These are phyloP conservation scores for Gila robusta DNA, from an alignment of 2,797 vertebrate species.

Conservation along the genomic window DNA sequence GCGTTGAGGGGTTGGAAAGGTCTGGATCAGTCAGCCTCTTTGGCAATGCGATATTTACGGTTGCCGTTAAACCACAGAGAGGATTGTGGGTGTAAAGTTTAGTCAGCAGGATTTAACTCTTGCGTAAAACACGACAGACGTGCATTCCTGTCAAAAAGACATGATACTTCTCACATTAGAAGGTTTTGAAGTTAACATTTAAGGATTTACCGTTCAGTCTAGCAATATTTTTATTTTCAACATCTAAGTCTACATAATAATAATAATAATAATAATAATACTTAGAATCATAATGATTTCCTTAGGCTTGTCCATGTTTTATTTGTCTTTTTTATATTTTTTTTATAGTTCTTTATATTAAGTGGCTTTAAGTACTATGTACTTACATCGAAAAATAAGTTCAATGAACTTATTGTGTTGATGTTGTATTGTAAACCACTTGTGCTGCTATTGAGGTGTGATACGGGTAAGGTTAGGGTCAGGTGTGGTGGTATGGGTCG, in stretches of 20 bases:
- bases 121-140: neutral
- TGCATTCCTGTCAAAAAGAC: neutral
- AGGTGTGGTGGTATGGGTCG: too few relatives aligned
- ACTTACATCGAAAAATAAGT: too few relatives aligned
- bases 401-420: too few relatives aligned
- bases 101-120: slow-evolving; percentile 26
- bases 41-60: slow-evolving; percentile 36
- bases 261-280: too few relatives aligned
- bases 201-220: neutral
- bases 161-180: neutral
- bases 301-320: neutral
- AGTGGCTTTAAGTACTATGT: too few relatives aligned
- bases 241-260: too few relatives aligned
- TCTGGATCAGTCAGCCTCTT: slow-evolving; percentile 35
- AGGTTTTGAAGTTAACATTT: neutral
- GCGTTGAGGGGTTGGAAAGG: slow-evolving; percentile 4
- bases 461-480: too few relatives aligned
- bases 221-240: neutral
- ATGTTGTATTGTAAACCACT: too few relatives aligned
- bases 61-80: slow-evolving; percentile 1
- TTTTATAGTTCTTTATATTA: too few relatives aligned
- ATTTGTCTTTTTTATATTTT: neutral
- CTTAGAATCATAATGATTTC: neutral
- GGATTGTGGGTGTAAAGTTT: neutral
- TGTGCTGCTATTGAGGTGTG: too few relatives aligned